Evolutionary conservation across 2,797 vertebrate species (phyloP).

Genomic region (Chelon labrosus): DNA sequence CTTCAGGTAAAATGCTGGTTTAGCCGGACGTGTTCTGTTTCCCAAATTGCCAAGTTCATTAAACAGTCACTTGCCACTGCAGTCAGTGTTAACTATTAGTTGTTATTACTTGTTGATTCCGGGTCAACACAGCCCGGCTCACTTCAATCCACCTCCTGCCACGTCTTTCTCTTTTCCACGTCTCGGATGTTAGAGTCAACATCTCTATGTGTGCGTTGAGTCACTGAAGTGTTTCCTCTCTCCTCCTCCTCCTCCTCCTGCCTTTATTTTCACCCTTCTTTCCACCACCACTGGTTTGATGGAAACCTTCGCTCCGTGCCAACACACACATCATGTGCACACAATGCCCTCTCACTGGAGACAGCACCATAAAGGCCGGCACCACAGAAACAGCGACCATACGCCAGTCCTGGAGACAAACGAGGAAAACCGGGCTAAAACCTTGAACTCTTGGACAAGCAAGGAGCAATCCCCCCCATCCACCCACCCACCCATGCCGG

Average conservation of each 20-base stretch:
- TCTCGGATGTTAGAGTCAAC: constrained; percentile 26
- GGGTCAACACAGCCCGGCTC: not conserved
- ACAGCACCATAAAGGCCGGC: constrained; percentile 54
- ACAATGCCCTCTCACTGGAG: constrained; percentile 58
- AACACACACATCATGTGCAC: constrained; percentile 67
- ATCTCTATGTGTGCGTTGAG: constrained; percentile 43
- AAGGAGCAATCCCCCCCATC: not conserved
- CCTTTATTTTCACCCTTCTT: constrained; percentile 57
- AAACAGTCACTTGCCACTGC: too few species aligned
- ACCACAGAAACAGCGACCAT: constrained; percentile 48
- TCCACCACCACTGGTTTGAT: constrained; percentile 55
- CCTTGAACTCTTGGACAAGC: constrained; percentile 46
- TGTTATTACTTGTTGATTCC: not conserved
- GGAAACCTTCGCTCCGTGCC: constrained; percentile 70
- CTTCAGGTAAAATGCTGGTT: not conserved
- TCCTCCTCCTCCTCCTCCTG: constrained; percentile 21
- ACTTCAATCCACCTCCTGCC: not conserved
- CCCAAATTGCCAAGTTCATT: too few species aligned
- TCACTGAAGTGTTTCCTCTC: constrained; percentile 50
- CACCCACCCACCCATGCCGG: not conserved
- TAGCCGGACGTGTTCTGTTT: not conserved
- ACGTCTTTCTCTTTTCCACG: not conserved
- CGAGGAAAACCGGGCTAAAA: constrained; percentile 53
- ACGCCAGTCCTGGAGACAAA: constrained; percentile 45
- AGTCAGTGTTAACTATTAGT: too few species aligned